Base-by-base conservation (phyloP, 1,140 invertebrate species). In the Drosophila oshimai region DNA sequence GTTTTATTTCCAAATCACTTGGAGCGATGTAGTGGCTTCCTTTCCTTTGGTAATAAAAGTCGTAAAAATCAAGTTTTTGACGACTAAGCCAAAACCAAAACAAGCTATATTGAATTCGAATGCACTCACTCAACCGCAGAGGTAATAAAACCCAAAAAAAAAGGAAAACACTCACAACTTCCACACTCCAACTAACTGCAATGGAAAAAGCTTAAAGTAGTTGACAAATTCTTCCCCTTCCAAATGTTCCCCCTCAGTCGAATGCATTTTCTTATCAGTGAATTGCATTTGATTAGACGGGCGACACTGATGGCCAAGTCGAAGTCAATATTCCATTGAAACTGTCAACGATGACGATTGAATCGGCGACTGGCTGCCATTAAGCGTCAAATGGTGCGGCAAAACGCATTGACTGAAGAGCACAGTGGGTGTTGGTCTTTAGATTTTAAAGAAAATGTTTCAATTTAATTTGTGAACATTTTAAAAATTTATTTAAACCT, bases 181-280 rank as follows among this genome's bases (percentile, higher is more conserved):
- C 9, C 41, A 24, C 53, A 45, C 10, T 18, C 28, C 39, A n/a
- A n/a, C 39, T 12, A 26, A 18, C 6, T 34, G 12, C 33, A 50
- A 61, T 74, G 44, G 62, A 41, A 74, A 76, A 45, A 42, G 34
- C 67, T 67, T 81, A 75, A 80, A 47, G 41, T 61, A 58, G 37
- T 57, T 76, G 72, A 78, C 47, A 68, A 33, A 36, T 18, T 12
- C n/a, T 20, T 44, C 42, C 41, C 18, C 41, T 15, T n/a, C 22
- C 4, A 26, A 42, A 26, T 44, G 47, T 31, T 41, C 58, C 37
- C 17, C 29, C 15, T 65, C 62, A 70, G 55, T 45, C 41, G 60
- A 55, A 36, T 67, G 41, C 80, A 69, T 75, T 84, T 79, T 67
- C 80, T 84, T 84, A 84, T 84, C 80, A 76, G 62, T 60, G 70